Base-by-base conservation (phyloP, 2,797 vertebrate genomes). In the Xiphorhynchus erythropygius region DNA sequence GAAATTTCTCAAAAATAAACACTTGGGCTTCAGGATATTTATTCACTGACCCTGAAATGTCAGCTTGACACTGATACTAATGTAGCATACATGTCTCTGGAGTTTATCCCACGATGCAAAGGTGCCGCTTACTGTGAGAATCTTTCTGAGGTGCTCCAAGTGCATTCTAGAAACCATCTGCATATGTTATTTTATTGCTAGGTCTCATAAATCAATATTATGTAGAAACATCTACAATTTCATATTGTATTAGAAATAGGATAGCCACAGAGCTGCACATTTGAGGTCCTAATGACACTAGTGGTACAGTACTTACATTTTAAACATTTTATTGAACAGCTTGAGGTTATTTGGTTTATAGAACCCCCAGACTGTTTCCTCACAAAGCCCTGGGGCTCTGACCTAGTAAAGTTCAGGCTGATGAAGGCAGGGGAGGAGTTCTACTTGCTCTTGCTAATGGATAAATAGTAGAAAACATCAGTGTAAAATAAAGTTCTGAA, bases 41-140 rank as follows among this genome's bases (percentile, higher is more conserved):
- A 96, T 97, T 97, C 90, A 85, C 63, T 98, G 97, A 97, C 95
- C 92, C 95, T 97, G 96, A 98, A 98, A 96, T 97, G 95, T 97
- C 96, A 97, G 37, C 57, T 95, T 96, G 97, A 96, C 74, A 79
- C 69, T 77, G 93, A 96, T 95, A 96, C 87, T 95, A 97, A 97
- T 84, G 89, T 83, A 95, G 73, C 71, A 95, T 67, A 50, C 89
- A 83, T 64, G 65, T 94, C 94, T 97, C 92, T 82, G 89, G 88
- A 92, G 95, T 75, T 94, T 90, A 87, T 75, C 76, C 93, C 47
- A 37, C 73, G 92, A 73, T 77, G 71, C 65, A 73, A 94, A 90
- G 92, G 67, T 94, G 74, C 76, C 2, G 9, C 87, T 93, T 95
- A 94, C 87, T 83, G 93, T 93, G 89, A 93, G 79, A 90, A 96